Conservation (phyloP, 2,113 vertebrate genomes). For the Eleginops maclovinus region DNA sequence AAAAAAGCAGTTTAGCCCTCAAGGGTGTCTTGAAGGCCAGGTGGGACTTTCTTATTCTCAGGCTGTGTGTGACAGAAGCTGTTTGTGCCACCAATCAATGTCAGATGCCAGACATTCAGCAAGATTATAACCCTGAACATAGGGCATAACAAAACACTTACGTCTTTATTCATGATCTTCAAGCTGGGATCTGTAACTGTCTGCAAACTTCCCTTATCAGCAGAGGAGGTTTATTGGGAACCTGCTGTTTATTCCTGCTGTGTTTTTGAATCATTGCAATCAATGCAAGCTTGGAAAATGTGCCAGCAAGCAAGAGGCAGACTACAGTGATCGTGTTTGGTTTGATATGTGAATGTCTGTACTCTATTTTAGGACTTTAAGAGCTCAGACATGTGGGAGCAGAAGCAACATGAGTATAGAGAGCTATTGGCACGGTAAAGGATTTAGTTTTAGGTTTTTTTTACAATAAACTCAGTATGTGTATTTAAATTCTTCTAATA, state of each 20-base stretch:
- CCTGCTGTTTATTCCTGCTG: constrained; percentile 14
- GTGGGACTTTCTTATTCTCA: constrained; percentile 12
- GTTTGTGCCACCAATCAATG: constrained; percentile 17
- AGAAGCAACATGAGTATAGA: background rate
- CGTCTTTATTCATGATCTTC: background rate
- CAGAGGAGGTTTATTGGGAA: background rate
- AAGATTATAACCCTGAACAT: constrained; percentile 11
- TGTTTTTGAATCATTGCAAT: constrained; percentile 23
- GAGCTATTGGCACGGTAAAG: background rate
- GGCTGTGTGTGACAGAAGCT: background rate
- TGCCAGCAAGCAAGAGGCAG: background rate
- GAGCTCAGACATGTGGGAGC: background rate
- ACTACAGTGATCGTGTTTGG: background rate
- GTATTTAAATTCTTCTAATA: no score
- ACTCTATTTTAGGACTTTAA: constrained; percentile 19
- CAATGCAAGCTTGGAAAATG: constrained; percentile 6
- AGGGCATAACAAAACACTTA: background rate
- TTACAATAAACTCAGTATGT: background rate
- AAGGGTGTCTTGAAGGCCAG: constrained; percentile 25
- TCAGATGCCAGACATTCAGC: background rate
- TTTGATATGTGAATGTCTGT: background rate
- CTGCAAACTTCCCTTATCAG: background rate
- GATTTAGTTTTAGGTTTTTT: background rate
- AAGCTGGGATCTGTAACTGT: background rate
- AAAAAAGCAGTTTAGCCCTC: constrained; percentile 24